phyloP scores from a whole-genome alignment of 2,113 vertebrate species.

The Coptodon rendalli region DNA sequence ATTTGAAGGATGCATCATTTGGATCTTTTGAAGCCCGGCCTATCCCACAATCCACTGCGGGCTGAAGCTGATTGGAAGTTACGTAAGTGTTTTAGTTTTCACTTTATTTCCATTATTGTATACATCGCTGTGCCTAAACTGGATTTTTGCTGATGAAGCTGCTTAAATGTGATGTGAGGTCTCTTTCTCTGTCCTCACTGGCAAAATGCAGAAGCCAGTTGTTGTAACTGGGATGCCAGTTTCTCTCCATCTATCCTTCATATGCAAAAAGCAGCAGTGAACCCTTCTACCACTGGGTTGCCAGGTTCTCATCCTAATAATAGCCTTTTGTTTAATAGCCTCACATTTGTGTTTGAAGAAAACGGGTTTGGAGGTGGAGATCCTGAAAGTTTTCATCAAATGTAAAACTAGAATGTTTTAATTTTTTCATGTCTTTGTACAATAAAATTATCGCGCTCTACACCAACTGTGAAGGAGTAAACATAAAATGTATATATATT shows the following conservation, averaged over 20 bases:
- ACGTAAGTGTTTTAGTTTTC: too few species aligned
- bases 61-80: too few species aligned
- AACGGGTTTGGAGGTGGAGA: neutral
- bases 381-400: neutral
- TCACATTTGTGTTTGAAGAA: neutral
- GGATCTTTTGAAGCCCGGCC: too few species aligned
- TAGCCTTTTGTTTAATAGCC: neutral
- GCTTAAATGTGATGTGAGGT: neutral
- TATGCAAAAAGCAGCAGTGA: neutral
- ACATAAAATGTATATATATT: neutral
- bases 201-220: neutral
- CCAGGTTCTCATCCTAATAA: neutral
- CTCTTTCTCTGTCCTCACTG: neutral
- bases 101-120: too few species aligned
- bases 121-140: neutral
- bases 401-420: neutral
- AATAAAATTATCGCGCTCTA: neutral
- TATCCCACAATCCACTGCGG: too few species aligned
- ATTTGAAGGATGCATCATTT: too few species aligned
- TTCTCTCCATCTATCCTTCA: neutral
- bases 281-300: fast-evolving
- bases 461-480: neutral
- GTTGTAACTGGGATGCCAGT: neutral
- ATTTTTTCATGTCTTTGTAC: neutral
- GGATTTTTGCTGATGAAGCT: neutral